Conservation (phyloP, 2,797 vertebrate genomes). For the Notamacropus eugenii region DNA sequence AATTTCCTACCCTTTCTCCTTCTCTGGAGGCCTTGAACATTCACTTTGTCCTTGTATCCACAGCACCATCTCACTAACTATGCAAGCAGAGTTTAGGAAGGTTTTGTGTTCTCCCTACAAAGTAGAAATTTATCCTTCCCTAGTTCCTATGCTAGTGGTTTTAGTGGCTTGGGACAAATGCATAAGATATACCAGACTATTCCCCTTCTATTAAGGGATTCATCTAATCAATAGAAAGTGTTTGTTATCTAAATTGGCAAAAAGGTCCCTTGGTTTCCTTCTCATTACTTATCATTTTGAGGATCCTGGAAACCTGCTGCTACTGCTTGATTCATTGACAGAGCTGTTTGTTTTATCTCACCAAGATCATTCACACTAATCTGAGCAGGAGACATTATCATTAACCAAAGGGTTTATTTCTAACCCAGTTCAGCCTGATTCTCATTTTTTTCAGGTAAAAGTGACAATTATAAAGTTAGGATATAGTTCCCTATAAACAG, state of each 20-base stretch:
- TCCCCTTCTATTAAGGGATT: neutral
- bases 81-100: neutral
- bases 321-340: neutral
- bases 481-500: neutral
- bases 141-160: neutral
- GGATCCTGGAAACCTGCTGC: neutral
- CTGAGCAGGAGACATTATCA: neutral
- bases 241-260: constrained; percentile 28
- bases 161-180: neutral
- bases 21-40: neutral
- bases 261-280: neutral
- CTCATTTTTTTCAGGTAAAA: neutral
- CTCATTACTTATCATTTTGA: neutral
- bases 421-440: neutral
- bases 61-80: neutral
- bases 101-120: neutral
- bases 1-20: neutral
- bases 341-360: neutral
- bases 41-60: neutral
- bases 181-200: neutral
- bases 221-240: neutral
- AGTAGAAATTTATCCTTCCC: neutral
- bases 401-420: neutral
- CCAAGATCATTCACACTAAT: neutral
- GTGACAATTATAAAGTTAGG: neutral